Base-by-base conservation (phyloP, 2,888 invertebrate genomes). In the Oscheius sp. region DNA sequence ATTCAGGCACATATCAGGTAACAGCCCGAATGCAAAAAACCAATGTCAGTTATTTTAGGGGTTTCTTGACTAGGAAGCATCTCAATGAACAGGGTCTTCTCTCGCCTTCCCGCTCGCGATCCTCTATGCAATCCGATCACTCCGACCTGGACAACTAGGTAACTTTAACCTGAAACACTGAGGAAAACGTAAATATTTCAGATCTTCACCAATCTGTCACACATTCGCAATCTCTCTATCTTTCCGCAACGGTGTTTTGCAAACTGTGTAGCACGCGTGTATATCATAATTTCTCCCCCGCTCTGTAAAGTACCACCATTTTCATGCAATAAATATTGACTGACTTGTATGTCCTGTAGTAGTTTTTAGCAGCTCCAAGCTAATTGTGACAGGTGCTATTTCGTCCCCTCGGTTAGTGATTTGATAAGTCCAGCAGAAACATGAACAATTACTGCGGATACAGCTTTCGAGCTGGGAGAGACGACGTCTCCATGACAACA, bases 1-100 rank as follows among this genome's bases (percentile, higher is more conserved):
- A 95, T 95, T 81, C 95, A 95, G 90, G 95, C 95, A 73, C 94
- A 95, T 65, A 95, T 95, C 93, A 93, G 95, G 81, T 86, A 73
- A 59, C 42, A 13, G 13, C 7, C 1, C 21, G 32, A 2, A 13
- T 21, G 21, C 13, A 13, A 13, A 21, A 21, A 21, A 21, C 21
- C 21, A 21, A 21, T 21, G 21, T 21, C 21, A 21, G 21, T 21
- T 21, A 21, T 21, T 21, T 72, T 77, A 85, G 87, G 11, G 88
- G 88, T 7, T 88, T 81, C 70, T 76, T 88, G 72, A 88, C 88
- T 32, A 76, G 88, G n/a, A 88, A 88, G 75, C 84, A 86, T 70
- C 77, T 88, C 32, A 85, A 87, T 47, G 84, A 87, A 60, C 82
- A 87, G 68, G 87, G 85, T 2, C 74, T 85, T 9, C 73, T 86